Evolutionary conservation across 30 jellyfish, hydroid and myxozoan genomes (phyloP).

Genomic region (Chironex yamaguchii): DNA sequence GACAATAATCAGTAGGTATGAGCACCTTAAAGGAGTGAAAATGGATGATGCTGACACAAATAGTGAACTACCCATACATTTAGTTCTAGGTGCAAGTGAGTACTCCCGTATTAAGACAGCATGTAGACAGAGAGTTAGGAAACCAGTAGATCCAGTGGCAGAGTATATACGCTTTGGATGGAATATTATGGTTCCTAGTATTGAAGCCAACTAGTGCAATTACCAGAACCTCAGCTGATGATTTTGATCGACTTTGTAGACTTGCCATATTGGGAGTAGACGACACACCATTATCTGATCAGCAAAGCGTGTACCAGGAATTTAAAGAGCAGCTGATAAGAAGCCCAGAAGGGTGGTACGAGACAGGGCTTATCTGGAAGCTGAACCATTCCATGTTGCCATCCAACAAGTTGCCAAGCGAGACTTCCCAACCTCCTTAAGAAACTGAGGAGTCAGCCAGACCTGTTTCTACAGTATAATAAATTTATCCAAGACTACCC

Average conservation of each 20-base stretch:
- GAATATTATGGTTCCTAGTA: conserved; percentile 82
- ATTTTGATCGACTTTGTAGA: conserved; percentile 71
- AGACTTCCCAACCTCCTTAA: conserved; percentile 38
- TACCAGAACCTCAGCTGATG: conserved; percentile 56
- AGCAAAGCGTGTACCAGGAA: conserved; percentile 56
- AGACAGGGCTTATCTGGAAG: conserved; percentile 50
- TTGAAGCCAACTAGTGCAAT: conserved; percentile 12
- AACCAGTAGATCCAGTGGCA: conserved; percentile 76
- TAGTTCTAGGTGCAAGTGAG: conserved; percentile 60
- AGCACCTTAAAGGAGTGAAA: conserved; percentile 41
- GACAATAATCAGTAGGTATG: conserved; percentile 18
- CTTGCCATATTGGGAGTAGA: conserved; percentile 77
- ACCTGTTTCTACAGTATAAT: conserved; percentile 51
- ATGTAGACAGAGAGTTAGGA: conserved; percentile 51
- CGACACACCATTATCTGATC: conserved; percentile 75
- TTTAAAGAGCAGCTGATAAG: conserved; percentile 64
- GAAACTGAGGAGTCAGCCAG: conserved; percentile 51
- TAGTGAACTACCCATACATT: conserved; percentile 61
- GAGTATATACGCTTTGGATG: conserved; percentile 81
- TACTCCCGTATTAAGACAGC: conserved; percentile 33
- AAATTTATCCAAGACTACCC: conserved; percentile 48
- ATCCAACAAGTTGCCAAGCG: conserved; percentile 42
- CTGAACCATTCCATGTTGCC: conserved; percentile 21
- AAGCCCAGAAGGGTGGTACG: conserved; percentile 64
- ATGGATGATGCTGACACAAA: conserved; percentile 43